Evolutionary conservation across 2,888 invertebrate genomes (phyloP).

Genomic region (Philaethria dido): DNA sequence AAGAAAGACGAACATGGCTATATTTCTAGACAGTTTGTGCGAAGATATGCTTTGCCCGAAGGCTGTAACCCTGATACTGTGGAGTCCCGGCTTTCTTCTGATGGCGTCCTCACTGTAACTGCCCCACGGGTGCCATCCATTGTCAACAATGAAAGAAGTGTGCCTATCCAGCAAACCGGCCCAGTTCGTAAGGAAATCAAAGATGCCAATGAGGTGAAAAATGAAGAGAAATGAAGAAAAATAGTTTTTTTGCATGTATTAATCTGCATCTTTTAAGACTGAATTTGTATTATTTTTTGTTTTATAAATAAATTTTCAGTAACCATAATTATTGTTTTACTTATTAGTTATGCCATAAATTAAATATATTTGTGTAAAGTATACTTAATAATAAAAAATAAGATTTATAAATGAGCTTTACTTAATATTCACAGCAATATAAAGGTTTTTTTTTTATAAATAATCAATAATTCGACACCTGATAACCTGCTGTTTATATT

Average conservation of each 20-base stretch:
- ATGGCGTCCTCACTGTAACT: conserved; percentile 87
- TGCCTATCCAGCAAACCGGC: conserved; percentile 62
- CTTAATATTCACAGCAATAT: no score
- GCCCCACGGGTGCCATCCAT: conserved; percentile 77
- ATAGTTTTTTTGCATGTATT: neutral
- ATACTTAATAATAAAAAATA: no score
- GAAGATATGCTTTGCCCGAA: conserved; percentile 88
- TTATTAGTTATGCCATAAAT: no score
- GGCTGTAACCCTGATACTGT: conserved; percentile 87
- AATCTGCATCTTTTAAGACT: conserved; percentile 30
- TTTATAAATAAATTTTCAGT: neutral
- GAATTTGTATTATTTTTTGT: conserved; percentile 30
- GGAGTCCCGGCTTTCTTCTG: conserved; percentile 87
- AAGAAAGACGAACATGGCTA: conserved; percentile 88
- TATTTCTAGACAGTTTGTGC: conserved; percentile 88
- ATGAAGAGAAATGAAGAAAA: conserved; percentile 19
- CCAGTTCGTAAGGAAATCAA: conserved; percentile 63
- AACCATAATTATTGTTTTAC: neutral
- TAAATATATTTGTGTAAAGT: no score
- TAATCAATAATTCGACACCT: no score
- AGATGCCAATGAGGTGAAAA: conserved; percentile 44
- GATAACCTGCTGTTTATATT: no score
- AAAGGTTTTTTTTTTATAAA: no score
- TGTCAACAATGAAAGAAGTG: conserved; percentile 54
- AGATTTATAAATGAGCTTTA: no score